Percentiles rank a stretch among this genome's conserved stretches.
Conservation (phyloP, 1,140 invertebrate genomes). For the Drosophila parvula region DNA sequence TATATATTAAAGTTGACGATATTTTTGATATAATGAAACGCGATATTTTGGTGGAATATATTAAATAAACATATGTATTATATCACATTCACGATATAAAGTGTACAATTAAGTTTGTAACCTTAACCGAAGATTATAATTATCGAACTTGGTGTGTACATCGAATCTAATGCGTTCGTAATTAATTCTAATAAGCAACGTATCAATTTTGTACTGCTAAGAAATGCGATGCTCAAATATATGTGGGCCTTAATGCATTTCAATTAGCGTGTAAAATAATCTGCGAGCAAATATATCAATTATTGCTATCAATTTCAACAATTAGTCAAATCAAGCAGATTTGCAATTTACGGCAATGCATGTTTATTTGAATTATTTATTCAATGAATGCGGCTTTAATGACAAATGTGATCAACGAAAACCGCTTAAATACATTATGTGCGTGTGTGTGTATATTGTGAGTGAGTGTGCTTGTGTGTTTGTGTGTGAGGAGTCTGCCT, state of each 20-base stretch:
- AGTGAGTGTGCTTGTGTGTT: too few relatives aligned
- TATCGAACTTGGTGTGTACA: background rate
- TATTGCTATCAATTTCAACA: slow-evolving; percentile 49
- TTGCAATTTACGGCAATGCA: slow-evolving; percentile 35
- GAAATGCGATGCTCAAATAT: background rate
- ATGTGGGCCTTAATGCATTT: background rate
- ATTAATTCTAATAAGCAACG: background rate
- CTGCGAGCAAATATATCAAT: slow-evolving; percentile 36
- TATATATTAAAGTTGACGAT: too few relatives aligned
- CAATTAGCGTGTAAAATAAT: slow-evolving; percentile 1
- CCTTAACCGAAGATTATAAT: background rate
- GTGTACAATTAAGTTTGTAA: background rate
- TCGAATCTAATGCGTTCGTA: background rate
- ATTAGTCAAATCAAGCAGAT: slow-evolving; percentile 59
- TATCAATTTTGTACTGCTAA: background rate
- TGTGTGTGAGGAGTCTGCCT: background rate
- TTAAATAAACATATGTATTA: too few relatives aligned
- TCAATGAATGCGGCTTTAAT: slow-evolving; percentile 52
- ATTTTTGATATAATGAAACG: too few relatives aligned
- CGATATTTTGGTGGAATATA: too few relatives aligned
- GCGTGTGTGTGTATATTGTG: slow-evolving; percentile 3
- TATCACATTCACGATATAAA: background rate
- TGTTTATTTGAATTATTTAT: slow-evolving; percentile 45
- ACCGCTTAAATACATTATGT: slow-evolving; percentile 31
- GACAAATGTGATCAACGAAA: slow-evolving; percentile 48